These are phyloP conservation scores for Diorhabda elongata DNA, from an alignment of 1,140 invertebrate species.

Conservation along the genomic window DNA sequence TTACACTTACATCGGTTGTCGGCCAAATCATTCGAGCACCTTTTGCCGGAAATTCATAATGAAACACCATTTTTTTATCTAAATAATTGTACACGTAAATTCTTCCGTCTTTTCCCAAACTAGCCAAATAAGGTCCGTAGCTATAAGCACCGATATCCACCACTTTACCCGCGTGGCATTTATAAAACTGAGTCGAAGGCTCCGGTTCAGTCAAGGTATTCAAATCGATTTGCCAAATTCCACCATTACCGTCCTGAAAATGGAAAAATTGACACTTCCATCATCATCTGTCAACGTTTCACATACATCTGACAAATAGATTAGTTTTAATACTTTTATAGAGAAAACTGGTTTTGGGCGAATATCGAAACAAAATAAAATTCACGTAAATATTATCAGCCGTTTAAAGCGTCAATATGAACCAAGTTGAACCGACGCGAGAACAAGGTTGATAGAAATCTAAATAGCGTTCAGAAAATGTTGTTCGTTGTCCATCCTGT, in stretches of 20 bases:
- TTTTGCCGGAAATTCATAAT: constrained; percentile 57
- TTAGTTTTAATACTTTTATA: too few species aligned
- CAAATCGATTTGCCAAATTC: constrained; percentile 75
- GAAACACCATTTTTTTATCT: constrained; percentile 54
- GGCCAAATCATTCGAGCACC: constrained; percentile 71
- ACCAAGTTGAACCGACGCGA: too few species aligned
- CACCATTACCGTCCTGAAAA: constrained; percentile 72
- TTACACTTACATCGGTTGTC: constrained; percentile 57
- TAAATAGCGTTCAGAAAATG: too few species aligned
- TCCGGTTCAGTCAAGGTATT: constrained; percentile 57
- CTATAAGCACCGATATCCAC: constrained; percentile 63
- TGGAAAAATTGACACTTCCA: background rate
- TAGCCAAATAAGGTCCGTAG: constrained; percentile 62
- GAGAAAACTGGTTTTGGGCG: too few species aligned
- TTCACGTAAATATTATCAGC: too few species aligned
- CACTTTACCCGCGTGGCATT: constrained; percentile 71
- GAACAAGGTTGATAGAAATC: too few species aligned
- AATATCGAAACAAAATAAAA: too few species aligned
- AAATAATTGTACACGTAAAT: constrained; percentile 70
- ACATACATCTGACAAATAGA: too few species aligned
- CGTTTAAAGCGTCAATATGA: too few species aligned
- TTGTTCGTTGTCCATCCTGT: too few species aligned
- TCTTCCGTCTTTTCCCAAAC: constrained; percentile 64
- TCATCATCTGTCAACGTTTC: too few species aligned
- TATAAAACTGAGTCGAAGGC: constrained; percentile 60